phyloP scores from a whole-genome alignment of 2,113 vertebrate species.

The Pan troglodytes region NHGRI_mPanTro3-v2.1_pri NC_072401.2:19284501-19285000 shows the following conservation, averaged over 20 bases:
- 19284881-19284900: background rate
- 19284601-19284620: constrained; percentile 82
- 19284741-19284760: constrained; percentile 18
- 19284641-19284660: constrained; percentile 80
- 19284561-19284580: constrained; percentile 80
- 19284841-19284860: background rate
- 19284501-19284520: constrained; percentile 78
- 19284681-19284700: constrained; percentile 60
- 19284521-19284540: constrained; percentile 82
- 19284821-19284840: background rate
- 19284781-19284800: constrained; percentile 25
- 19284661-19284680: constrained; percentile 77
- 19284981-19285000: background rate
- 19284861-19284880: background rate
- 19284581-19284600: constrained; percentile 82
- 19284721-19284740: constrained; percentile 55
- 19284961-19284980: background rate
- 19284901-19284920: background rate
- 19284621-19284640: constrained; percentile 79
- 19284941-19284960: background rate
- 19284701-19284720: constrained; percentile 61
- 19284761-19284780: background rate
- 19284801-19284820: background rate
- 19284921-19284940: background rate
- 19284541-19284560: constrained; percentile 81